A percentile compares a stretch with the other conserved stretches of the same genome.
Conservation (phyloP, 2,113 vertebrate genomes). For the Laticauda colubrina region DNA sequence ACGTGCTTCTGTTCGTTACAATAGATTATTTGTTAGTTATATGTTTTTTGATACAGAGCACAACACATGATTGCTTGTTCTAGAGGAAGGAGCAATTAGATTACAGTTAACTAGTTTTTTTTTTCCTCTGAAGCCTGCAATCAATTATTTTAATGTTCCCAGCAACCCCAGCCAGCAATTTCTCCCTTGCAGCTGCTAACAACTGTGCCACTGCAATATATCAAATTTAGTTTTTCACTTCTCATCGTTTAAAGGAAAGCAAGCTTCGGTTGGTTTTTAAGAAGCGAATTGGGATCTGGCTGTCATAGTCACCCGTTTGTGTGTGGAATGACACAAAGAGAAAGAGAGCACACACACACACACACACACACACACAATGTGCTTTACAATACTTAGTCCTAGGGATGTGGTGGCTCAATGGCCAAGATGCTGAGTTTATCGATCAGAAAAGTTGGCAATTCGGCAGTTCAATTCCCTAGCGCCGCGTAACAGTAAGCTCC, state of each 20-base stretch:
- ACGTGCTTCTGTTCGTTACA: background rate
- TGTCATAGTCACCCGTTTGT: background rate
- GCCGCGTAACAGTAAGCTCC: too few species aligned
- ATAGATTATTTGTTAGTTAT: conserved; percentile 14
- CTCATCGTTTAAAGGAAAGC: background rate
- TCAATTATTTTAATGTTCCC: conserved; percentile 23
- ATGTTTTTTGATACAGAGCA: background rate
- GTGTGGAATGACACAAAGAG: background rate
- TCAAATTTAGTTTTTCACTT: background rate
- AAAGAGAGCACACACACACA: background rate
- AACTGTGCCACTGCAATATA: background rate
- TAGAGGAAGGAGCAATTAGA: conserved; percentile 15
- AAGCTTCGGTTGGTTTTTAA: background rate
- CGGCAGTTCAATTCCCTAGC: too few species aligned
- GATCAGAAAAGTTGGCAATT: too few species aligned
- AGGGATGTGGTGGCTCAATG: too few species aligned
- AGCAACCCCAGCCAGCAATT: background rate
- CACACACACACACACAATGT: background rate
- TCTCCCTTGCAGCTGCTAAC: background rate
- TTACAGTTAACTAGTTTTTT: conserved; percentile 14
- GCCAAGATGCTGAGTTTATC: too few species aligned
- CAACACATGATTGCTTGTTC: conserved; percentile 20
- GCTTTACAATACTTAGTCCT: background rate
- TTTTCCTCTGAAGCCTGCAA: background rate
- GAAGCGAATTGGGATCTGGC: background rate